Evolutionary conservation across 2,797 vertebrate species (phyloP).

Genomic region (Nasua narica): DNA sequence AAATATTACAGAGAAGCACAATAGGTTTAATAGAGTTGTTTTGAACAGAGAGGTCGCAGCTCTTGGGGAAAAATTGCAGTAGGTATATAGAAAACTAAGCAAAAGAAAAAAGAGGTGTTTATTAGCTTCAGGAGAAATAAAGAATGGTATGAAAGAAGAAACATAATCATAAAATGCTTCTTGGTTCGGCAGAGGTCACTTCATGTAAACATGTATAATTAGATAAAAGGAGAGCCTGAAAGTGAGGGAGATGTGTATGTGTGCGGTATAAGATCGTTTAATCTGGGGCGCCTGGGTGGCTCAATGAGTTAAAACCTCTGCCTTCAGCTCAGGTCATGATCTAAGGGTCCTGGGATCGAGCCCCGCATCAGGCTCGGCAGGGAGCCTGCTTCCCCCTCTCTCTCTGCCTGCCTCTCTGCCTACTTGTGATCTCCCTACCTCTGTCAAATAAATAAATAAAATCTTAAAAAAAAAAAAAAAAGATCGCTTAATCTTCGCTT

Average conservation of each 20-base stretch:
- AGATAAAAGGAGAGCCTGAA: not conserved
- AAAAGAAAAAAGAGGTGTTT: not conserved
- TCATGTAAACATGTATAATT: not conserved
- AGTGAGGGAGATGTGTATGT: not conserved
- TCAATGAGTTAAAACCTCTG: too few species aligned
- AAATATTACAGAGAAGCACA: not conserved
- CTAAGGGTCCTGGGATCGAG: too few species aligned
- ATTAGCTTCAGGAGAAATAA: not conserved
- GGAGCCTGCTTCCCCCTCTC: too few species aligned
- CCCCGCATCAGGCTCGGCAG: too few species aligned
- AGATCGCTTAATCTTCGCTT: slow-evolving; percentile 6
- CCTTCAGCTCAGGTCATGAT: too few species aligned
- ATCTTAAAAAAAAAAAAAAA: too few species aligned
- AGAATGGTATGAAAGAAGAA: not conserved
- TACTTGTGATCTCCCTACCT: too few species aligned
- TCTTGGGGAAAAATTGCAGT: not conserved
- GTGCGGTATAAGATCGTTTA: not conserved
- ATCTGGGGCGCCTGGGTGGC: too few species aligned
- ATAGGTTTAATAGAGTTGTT: not conserved
- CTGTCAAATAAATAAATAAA: too few species aligned
- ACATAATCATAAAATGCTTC: not conserved
- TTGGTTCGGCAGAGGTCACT: not conserved
- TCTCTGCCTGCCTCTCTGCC: too few species aligned
- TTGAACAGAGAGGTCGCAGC: not conserved
- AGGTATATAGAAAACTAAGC: not conserved